Base-by-base conservation (phyloP, 2,113 vertebrate genomes). In the Desmodus rotundus region DNA sequence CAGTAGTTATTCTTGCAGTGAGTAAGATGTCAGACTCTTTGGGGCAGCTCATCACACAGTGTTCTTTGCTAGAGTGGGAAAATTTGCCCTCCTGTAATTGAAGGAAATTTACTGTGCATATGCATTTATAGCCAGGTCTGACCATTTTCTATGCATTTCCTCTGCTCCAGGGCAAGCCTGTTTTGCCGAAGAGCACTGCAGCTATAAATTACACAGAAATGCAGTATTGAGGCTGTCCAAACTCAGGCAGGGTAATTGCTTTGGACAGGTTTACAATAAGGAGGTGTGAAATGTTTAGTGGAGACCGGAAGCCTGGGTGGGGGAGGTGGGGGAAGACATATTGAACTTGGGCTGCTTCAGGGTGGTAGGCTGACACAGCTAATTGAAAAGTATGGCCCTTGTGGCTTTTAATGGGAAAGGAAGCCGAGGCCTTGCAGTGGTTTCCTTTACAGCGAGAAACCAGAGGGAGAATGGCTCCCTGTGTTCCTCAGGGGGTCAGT, bases 181-280 rank as follows among this genome's bases (percentile, higher is more conserved):
- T 95, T 96, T 94, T 97, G 96, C 97, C 24, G 50, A 63, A 43
- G 12, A 41, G 90, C 96, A 94, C 78, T 85, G 83, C 88, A 78
- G 97, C 97, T 87, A 67, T 98, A 98, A 98, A 98, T 98, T 97
- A 98, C 94, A 95, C 87, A 80, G 97, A 97, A 97, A 38, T 88
- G 93, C 96, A 83, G 97, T 96, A 80, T 77, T 68, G 91, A 97
- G 94, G 97, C 98, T 96, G 94, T 95, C 2, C 91, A 83, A 94
- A 76, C 11, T 61, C 9, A 93, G 93, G 95, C 93, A 2, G 91
- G 93, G 67, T 98, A 98, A 99, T 99, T 98, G 98, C 97, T 98
- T 96, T 96, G 97, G 98, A 98, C 98, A 98, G 98, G 98, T 99
- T 99, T 98, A 99, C 97, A 98, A 97, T 94, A 90, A 98, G 97